Conservation (phyloP, 53 echinoderm and acorn worm species). For the Holothuria scabra region DNA sequence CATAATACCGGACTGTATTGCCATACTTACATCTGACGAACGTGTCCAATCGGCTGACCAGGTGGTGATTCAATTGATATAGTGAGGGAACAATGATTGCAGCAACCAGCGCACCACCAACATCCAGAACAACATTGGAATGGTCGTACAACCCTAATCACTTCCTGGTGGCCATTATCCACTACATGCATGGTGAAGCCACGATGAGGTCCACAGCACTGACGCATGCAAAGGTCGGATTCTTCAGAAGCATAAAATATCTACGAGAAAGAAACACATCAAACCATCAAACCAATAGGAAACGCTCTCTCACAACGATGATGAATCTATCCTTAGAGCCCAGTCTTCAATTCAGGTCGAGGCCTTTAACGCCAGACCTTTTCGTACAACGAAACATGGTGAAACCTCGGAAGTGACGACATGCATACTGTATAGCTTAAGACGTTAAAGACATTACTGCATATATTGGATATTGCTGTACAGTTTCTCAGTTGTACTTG, state of each 20-base stretch:
- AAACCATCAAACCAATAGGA: too few species aligned
- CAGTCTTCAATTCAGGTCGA: too few species aligned
- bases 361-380: too few species aligned
- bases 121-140: slow-evolving; percentile 30
- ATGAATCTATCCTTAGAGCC: too few species aligned
- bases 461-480: too few species aligned
- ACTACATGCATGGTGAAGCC: slow-evolving; percentile 18
- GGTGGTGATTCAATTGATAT: slow-evolving; percentile 28
- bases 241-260: slow-evolving; percentile 41
- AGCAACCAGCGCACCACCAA: slow-evolving; percentile 25
- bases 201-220: slow-evolving; percentile 28
- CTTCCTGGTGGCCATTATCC: not conserved
- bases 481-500: too few species aligned
- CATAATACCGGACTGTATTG: too few species aligned
- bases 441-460: too few species aligned
- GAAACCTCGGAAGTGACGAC: too few species aligned
- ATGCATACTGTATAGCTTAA: too few species aligned
- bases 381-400: too few species aligned
- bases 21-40: slow-evolving; percentile 12
- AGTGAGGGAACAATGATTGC: slow-evolving; percentile 6
- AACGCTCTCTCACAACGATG: too few species aligned
- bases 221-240: slow-evolving; percentile 26
- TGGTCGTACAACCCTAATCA: not conserved
- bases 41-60: slow-evolving; percentile 22
- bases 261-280: slow-evolving; percentile 11